Percentiles rank a stretch among this genome's conserved stretches.
Conservation (phyloP, 1,140 invertebrate genomes). For the Aphis craccivora region DNA sequence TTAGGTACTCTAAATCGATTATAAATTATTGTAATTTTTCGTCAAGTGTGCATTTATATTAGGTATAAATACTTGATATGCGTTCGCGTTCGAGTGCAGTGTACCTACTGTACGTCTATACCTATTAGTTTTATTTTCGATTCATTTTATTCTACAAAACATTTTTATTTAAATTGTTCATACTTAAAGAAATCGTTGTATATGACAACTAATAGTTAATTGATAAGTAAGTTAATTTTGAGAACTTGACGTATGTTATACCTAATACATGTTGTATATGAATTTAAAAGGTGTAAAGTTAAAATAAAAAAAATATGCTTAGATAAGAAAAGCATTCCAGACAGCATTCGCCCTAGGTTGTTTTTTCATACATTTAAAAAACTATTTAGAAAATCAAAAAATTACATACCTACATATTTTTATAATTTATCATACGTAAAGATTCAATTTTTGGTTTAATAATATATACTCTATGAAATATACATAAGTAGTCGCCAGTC, state of each 20-base stretch:
- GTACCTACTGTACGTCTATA: neutral
- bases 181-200: neutral
- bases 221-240: neutral
- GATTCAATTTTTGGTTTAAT: no score
- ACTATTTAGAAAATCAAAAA: neutral
- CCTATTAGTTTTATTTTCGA: neutral
- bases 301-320: neutral
- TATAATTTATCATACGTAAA: no score
- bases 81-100: neutral
- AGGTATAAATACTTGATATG: neutral
- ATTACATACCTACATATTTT: no score
- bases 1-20: neutral
- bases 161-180: neutral
- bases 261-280: neutral
- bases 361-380: neutral
- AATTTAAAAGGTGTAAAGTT: neutral
- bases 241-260: neutral
- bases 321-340: neutral
- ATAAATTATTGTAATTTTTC: conserved; percentile 1
- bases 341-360: neutral
- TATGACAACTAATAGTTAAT: neutral
- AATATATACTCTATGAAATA: no score
- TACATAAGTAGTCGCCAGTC: no score
- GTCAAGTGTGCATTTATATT: neutral
- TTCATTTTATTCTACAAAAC: neutral